A percentile compares a stretch with the other conserved stretches of the same genome.
phyloP scores from a whole-genome alignment of 2,888 invertebrate species.

The Electrophaes corylata region DNA sequence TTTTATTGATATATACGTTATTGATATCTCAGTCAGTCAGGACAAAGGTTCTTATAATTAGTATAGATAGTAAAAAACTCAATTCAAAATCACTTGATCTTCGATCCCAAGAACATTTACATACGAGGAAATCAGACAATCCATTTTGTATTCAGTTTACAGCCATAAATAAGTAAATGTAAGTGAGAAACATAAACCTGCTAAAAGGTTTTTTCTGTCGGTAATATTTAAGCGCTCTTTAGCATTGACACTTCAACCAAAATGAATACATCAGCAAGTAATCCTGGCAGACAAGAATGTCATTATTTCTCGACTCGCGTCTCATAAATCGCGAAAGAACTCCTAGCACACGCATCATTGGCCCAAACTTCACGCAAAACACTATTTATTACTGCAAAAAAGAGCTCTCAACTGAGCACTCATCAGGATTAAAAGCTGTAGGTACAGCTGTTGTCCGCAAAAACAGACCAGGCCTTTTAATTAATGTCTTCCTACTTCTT shows the following conservation, averaged over 20 bases:
- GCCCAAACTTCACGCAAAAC: slow-evolving; percentile 33
- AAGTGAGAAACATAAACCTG: background rate
- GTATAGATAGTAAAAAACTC: too few species aligned
- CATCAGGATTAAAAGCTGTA: slow-evolving; percentile 37
- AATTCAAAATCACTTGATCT: background rate
- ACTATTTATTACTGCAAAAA: slow-evolving; percentile 42
- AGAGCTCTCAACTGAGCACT: slow-evolving; percentile 32
- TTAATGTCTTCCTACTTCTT: slow-evolving; percentile 66
- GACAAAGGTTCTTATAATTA: too few species aligned
- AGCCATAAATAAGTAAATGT: background rate
- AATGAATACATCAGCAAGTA: slow-evolving; percentile 29
- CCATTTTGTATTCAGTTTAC: background rate
- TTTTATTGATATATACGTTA: too few species aligned
- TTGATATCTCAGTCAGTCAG: too few species aligned
- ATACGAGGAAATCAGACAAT: background rate
- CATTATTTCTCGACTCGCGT: slow-evolving; percentile 39
- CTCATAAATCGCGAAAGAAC: slow-evolving; percentile 37
- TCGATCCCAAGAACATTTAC: background rate
- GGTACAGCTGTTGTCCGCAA: slow-evolving; percentile 49
- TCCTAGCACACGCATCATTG: slow-evolving; percentile 37
- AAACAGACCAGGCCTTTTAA: slow-evolving; percentile 52
- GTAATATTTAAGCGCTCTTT: slow-evolving; percentile 4
- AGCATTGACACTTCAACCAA: slow-evolving; percentile 12
- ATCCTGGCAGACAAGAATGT: slow-evolving; percentile 32
- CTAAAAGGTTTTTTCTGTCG: slow-evolving; percentile 8